Percentiles rank a stretch among this genome's conserved stretches.
phyloP scores from a whole-genome alignment of 2,113 vertebrate genomes.

The Hystrix cristata region DNA sequence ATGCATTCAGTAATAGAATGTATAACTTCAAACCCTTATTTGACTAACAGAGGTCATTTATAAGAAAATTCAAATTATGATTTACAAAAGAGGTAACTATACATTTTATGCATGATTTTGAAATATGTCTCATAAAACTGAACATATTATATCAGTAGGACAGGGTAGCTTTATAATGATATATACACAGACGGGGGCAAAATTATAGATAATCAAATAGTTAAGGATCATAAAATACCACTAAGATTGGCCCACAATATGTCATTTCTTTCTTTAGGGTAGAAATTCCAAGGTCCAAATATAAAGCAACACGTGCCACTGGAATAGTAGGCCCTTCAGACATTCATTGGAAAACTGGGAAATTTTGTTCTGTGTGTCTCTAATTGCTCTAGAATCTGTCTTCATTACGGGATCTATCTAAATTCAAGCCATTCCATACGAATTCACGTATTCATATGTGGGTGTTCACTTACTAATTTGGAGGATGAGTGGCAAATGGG shows the following conservation, averaged over 20 bases:
- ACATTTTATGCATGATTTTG: neutral
- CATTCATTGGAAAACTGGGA: neutral
- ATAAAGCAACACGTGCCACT: neutral
- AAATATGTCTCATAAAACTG: neutral
- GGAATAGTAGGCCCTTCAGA: too few relatives aligned
- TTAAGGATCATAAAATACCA: neutral
- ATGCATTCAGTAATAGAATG: neutral
- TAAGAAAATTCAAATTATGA: neutral
- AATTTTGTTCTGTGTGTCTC: neutral
- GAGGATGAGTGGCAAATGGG: neutral
- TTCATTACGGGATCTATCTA: neutral
- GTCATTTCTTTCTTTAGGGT: neutral
- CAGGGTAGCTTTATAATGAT: neutral
- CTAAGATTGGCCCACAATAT: neutral
- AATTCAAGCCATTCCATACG: neutral
- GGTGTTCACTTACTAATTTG: neutral
- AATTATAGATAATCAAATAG: neutral
- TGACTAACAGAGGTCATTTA: neutral
- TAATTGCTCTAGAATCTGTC: neutral
- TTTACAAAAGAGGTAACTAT: neutral
- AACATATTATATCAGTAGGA: neutral
- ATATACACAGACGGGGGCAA: neutral
- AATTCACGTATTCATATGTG: neutral
- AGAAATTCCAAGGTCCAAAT: neutral
- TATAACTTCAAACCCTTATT: neutral